Percentiles rank a stretch among this genome's conserved stretches.
Conservation (phyloP, 1,140 invertebrate species). For the Popillia japonica region DNA sequence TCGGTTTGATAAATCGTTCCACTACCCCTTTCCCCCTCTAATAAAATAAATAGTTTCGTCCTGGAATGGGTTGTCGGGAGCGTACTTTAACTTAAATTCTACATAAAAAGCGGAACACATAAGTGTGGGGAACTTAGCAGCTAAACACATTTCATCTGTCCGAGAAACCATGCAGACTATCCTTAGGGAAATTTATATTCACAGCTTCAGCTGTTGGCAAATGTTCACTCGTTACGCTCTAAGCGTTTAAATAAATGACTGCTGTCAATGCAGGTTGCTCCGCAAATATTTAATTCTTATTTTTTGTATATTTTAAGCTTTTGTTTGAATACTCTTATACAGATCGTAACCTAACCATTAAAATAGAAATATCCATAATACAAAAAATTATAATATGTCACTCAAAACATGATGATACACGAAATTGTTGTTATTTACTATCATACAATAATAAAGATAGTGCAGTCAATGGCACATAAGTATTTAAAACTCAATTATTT, state of each 20-base stretch:
- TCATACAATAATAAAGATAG: too few relatives aligned
- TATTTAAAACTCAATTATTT: too few relatives aligned
- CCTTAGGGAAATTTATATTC: slow-evolving; percentile 52
- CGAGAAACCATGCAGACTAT: slow-evolving; percentile 44
- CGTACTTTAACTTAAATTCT: slow-evolving; percentile 11
- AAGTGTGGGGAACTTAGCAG: slow-evolving; percentile 40
- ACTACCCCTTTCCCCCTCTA: slow-evolving; percentile 4
- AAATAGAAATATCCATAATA: not conserved
- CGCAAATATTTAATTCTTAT: slow-evolving; percentile 19
- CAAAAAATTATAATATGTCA: not conserved
- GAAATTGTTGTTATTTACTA: not conserved
- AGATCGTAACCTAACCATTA: not conserved
- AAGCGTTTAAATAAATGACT: slow-evolving; percentile 49
- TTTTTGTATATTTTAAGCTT: not conserved
- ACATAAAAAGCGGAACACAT: slow-evolving; percentile 26
- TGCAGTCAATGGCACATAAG: too few relatives aligned
- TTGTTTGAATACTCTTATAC: not conserved
- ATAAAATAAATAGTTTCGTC: slow-evolving; percentile 33
- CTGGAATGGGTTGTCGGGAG: not conserved
- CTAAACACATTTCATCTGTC: slow-evolving; percentile 51
- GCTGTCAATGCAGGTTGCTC: slow-evolving; percentile 44
- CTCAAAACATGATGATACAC: not conserved
- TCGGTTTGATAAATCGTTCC: slow-evolving; percentile 26
- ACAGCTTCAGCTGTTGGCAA: slow-evolving; percentile 48
- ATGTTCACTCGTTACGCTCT: slow-evolving; percentile 45